Percentiles rank a stretch among this genome's conserved stretches.
Evolutionary conservation across 2,113 vertebrate genomes (phyloP).

Genomic region (Globicephala melas): DNA sequence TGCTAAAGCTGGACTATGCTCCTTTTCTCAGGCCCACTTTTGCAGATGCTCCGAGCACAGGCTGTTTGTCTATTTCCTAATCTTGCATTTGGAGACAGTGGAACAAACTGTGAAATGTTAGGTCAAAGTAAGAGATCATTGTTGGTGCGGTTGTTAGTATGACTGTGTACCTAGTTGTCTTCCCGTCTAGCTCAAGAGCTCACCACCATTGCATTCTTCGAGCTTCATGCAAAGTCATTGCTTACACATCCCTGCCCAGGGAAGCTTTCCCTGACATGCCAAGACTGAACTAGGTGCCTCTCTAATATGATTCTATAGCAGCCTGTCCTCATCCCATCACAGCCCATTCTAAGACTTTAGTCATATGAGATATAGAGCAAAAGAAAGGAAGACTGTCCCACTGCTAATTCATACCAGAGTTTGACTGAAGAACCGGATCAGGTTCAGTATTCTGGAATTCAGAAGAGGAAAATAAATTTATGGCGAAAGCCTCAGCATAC

Average conservation of each 20-base stretch:
- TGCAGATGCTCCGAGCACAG: neutral
- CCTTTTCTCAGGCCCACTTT: neutral
- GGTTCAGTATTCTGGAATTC: neutral
- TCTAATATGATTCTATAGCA: accelerated
- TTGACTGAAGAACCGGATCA: neutral
- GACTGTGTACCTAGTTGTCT: neutral
- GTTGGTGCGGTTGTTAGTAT: neutral
- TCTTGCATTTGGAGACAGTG: neutral
- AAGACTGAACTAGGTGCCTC: neutral
- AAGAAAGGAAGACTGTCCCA: neutral
- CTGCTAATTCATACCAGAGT: neutral
- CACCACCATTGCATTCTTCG: neutral
- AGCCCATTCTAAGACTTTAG: neutral
- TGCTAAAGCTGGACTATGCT: neutral
- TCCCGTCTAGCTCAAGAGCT: neutral
- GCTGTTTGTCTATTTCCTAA: neutral
- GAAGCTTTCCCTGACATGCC: neutral
- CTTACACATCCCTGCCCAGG: neutral
- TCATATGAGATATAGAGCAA: neutral
- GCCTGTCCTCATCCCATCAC: neutral
- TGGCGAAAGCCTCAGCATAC: neutral
- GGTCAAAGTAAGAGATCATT: neutral
- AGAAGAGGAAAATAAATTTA: neutral
- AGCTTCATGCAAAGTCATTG: neutral
- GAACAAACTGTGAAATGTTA: neutral